Evolutionary conservation across 2,797 vertebrate species (phyloP), one percentile per base, ranked within the genome.

Genomic region (Rhinogobio ventralis): DNA sequence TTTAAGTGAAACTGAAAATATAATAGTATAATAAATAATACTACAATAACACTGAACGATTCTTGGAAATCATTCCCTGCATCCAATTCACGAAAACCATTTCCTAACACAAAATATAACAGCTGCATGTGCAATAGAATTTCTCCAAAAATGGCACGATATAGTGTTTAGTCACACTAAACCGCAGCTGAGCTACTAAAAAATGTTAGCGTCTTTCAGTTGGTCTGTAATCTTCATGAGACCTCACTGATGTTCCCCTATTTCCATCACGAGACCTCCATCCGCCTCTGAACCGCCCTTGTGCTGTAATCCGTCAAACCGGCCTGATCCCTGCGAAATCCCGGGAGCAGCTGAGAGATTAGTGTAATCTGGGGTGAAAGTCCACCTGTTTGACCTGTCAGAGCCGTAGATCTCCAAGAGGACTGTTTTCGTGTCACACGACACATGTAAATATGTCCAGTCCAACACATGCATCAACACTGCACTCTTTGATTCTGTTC

Each of bases 401-500:
- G 46, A 14, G 14, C 51, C 17, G 28, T 3, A 15, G 55, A 36
- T 68, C 51, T 68, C 73, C 36, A 17, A 1, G 20, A 14, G 57
- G 57, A 78, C 20, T 79, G 51, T 14, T n/a, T 19, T 42, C 17
- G 53, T 17, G 30, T 60, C 49, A 39, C 49, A 83, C 45, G 74
- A 82, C 73, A 84, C 74, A 82, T 33, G 77, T 75, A 72, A 49
- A 77, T 42, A 71, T 60, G 71, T 28, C 15, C 67, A 83, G 17
- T 45, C 33, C 42, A 36, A 46, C n/a, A 46, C 78, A 85, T 57
- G 36, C 75, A 72, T 73, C 80, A 82, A 87, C 85, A 88, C 88
- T 81, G 79, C 28, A 80, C 80, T 64, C 83, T 84, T 85, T 87
- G 90, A 92, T 92, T 91, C 89, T 82, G 87, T 67, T 81, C 74